These are phyloP conservation scores for Pseudomyrmex sp. DNA, from an alignment of 1,140 invertebrate genomes.

Conservation along the genomic window DNA sequence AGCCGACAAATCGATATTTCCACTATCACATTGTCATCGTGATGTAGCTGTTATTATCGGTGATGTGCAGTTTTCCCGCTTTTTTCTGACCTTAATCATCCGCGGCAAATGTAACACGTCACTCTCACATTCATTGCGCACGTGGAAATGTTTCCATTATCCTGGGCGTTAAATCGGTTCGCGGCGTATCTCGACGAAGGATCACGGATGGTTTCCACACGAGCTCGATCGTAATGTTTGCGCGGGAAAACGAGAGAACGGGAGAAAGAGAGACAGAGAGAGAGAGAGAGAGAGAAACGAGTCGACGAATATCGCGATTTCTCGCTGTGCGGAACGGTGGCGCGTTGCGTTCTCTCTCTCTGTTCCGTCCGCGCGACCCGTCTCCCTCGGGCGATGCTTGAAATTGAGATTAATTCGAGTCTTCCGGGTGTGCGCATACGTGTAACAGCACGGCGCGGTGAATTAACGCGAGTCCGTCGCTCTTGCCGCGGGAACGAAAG, in stretches of 20 bases:
- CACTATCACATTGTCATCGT: slow-evolving; percentile 24
- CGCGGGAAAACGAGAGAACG: slow-evolving; percentile 40
- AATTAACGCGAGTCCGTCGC: slow-evolving; percentile 68
- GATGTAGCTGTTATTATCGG: slow-evolving; percentile 36
- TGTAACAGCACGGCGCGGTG: slow-evolving; percentile 29
- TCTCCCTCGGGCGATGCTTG: slow-evolving; percentile 60
- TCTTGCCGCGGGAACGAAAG: slow-evolving; percentile 64
- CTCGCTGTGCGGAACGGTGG: slow-evolving; percentile 25
- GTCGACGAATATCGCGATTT: slow-evolving; percentile 47
- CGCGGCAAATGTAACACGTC: slow-evolving; percentile 32
- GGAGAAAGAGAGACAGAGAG: slow-evolving; percentile 20
- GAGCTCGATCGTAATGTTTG: slow-evolving; percentile 50
- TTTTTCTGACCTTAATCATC: slow-evolving; percentile 46
- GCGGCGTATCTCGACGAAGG: slow-evolving; percentile 24
- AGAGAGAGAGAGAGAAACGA: slow-evolving; percentile 13
- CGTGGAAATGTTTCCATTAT: slow-evolving; percentile 54
- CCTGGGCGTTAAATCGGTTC: slow-evolving; percentile 37
- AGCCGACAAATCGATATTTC: slow-evolving; percentile 10
- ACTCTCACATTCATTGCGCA: slow-evolving; percentile 15
- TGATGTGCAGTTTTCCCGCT: slow-evolving; percentile 39
- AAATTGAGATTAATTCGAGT: slow-evolving; percentile 73
- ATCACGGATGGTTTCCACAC: slow-evolving; percentile 33
- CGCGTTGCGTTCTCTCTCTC: slow-evolving; percentile 4
- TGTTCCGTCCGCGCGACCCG: slow-evolving; percentile 56
- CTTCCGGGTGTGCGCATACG: slow-evolving; percentile 53